Evolutionary conservation across 2,797 vertebrate genomes (phyloP).

Genomic region (Sebastes goodei): DNA sequence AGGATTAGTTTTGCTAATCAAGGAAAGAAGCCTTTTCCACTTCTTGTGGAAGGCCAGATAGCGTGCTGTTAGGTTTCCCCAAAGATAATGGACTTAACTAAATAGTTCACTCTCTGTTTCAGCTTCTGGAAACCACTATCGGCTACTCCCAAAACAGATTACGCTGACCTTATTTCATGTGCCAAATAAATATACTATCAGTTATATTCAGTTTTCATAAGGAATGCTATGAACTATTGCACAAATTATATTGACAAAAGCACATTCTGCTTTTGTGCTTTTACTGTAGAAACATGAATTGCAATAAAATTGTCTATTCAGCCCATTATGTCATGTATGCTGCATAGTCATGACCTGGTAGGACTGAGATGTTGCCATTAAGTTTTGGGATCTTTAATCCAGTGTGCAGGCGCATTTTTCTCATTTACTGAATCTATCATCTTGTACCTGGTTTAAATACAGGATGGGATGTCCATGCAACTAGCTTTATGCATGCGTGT

Average conservation of each 20-base stretch:
- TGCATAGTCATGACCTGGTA: too few species aligned
- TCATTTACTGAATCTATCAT: too few species aligned
- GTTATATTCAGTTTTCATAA: not conserved
- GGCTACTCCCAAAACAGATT: not conserved
- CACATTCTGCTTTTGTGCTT: not conserved
- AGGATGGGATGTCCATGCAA: not conserved
- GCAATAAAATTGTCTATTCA: not conserved
- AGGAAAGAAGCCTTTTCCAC: slow-evolving; percentile 21
- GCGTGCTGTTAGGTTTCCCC: slow-evolving; percentile 11
- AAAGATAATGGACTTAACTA: slow-evolving; percentile 21
- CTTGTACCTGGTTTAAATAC: too few species aligned
- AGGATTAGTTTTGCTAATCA: slow-evolving; percentile 67
- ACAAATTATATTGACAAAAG: not conserved
- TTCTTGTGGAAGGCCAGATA: slow-evolving; percentile 47
- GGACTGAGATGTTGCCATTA: too few species aligned
- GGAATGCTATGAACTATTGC: not conserved
- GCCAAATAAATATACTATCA: not conserved
- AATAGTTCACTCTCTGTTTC: slow-evolving; percentile 33
- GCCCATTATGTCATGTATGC: too few species aligned
- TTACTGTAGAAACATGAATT: not conserved
- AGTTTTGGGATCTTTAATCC: not conserved
- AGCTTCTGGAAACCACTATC: not conserved
- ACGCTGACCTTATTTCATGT: slow-evolving; percentile 16
- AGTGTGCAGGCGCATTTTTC: too few species aligned
- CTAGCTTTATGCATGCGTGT: not conserved